Evolutionary conservation across 1,140 invertebrate genomes (phyloP), one percentile per base, ranked within the genome.

Genomic region (Drosophila prosaltans): DNA sequence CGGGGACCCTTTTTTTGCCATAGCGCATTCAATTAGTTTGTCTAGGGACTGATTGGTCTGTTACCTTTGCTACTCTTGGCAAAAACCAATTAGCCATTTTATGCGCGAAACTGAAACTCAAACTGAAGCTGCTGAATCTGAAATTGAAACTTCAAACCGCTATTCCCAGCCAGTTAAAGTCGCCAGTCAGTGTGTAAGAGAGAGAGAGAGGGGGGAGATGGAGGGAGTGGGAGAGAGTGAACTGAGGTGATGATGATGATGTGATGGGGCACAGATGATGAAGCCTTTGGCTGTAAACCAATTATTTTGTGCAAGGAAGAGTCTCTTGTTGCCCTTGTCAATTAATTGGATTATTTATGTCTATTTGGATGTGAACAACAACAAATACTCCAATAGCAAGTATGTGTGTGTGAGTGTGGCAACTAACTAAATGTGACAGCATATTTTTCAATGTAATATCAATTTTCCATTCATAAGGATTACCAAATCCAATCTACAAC

Each of bases 261-360:
- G 60, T 36, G 32, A 54, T 16, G 24, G 21, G 21, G 48, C 48
- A 24, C 48, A 26, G 48, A 24, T 54, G 30, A 58, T 66, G 45
- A 51, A 51, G 36, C 72, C 72, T 59, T 45, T 65, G 64, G 70
- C 78, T 54, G 69, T 88, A 86, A 85, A 85, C 64, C 82, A 85
- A 85, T 88, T 85, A 85, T 54, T 62, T 40, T 41, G 39, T 69
- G 80, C 79, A 72, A 74, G 88, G 76, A 83, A 71, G 43, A 73
- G 62, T 68, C 54, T 72, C 65, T 63, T 77, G 79, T 82, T 69
- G 75, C 73, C 77, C 78, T 79, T 85, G 82, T 71, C 71, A 81
- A 88, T 85, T 85, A 85, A 88, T 85, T 85, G 83, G 75, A 85
- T 85, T 88, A 85, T 88, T 73, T 85, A 85, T 85, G 82, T 86